These are phyloP conservation scores for Macaria liturata DNA, from an alignment of 2,888 invertebrate genomes.

Conservation along the genomic window DNA sequence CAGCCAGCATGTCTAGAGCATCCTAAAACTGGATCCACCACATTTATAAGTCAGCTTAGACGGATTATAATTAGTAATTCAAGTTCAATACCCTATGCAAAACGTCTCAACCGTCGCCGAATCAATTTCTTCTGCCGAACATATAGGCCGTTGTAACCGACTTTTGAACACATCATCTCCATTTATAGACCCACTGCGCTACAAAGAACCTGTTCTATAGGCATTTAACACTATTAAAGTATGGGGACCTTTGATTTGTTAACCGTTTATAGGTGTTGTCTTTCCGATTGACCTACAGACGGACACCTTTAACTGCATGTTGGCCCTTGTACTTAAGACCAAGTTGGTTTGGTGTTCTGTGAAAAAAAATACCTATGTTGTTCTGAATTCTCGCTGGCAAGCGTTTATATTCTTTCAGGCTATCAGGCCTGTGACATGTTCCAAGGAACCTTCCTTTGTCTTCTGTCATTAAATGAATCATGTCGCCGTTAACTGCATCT, in stretches of 20 bases:
- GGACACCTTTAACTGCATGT: neutral
- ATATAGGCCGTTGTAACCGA: slow-evolving; percentile 50
- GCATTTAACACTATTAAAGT: slow-evolving; percentile 27
- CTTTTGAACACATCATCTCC: slow-evolving; percentile 54
- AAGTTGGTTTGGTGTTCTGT: neutral
- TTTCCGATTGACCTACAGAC: slow-evolving; percentile 16
- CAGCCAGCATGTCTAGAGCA: too few species aligned
- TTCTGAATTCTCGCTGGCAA: too few species aligned
- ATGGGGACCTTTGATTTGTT: slow-evolving; percentile 25
- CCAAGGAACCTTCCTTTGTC: too few species aligned
- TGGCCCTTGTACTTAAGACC: neutral
- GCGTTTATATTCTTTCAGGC: too few species aligned
- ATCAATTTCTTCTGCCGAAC: slow-evolving; percentile 30
- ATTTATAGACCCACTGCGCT: slow-evolving; percentile 50
- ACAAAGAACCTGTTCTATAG: slow-evolving; percentile 46
- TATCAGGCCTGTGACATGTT: too few species aligned
- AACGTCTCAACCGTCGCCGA: slow-evolving; percentile 17
- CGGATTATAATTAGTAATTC: neutral
- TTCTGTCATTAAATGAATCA: too few species aligned
- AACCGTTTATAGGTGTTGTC: slow-evolving; percentile 15
- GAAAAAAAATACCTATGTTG: neutral
- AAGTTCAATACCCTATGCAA: slow-evolving; percentile 25
- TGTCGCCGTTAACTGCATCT: slow-evolving; percentile 1
- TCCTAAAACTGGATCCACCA: too few species aligned
- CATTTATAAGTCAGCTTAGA: neutral